Conservation (phyloP, 1,140 invertebrate genomes). For the Paraescarpia echinospica region DNA sequence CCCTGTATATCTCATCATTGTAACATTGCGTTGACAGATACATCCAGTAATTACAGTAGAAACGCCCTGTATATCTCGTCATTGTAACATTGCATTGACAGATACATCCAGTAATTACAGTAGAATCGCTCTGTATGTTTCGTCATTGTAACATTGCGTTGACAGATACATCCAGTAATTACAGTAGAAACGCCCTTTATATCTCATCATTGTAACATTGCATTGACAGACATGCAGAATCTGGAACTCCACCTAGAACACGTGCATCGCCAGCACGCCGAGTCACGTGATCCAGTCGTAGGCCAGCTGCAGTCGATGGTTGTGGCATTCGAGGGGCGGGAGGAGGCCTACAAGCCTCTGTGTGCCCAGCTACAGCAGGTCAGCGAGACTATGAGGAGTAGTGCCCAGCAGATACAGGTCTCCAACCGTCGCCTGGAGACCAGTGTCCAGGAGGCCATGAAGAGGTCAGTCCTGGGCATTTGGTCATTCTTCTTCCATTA, state of each 20-base stretch:
- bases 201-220: not conserved
- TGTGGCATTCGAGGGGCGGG: slow-evolving; percentile 38
- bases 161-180: slow-evolving; percentile 55
- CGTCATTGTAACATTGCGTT: not conserved
- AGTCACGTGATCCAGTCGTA: slow-evolving; percentile 43
- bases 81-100: slow-evolving; percentile 34
- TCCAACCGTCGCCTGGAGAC: slow-evolving; percentile 18
- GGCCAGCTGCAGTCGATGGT: slow-evolving; percentile 43
- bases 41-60: too few species aligned
- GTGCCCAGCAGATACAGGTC: not conserved
- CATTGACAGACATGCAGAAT: slow-evolving; percentile 58
- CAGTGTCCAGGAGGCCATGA: not conserved
- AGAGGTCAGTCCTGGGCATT: not conserved
- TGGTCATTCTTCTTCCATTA: too few species aligned
- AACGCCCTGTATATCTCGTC: not conserved
- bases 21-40: slow-evolving; percentile 50
- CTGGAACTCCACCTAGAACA: slow-evolving; percentile 59
- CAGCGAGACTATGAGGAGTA: not conserved
- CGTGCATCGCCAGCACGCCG: slow-evolving; percentile 45
- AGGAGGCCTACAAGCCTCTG: slow-evolving; percentile 10
- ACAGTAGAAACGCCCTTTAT: not conserved
- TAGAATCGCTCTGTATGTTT: not conserved
- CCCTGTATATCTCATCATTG: not conserved
- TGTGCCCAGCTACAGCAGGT: slow-evolving; percentile 10
- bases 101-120: slow-evolving; percentile 47